Evolutionary conservation across 2,888 invertebrate genomes (phyloP), one percentile per base, ranked within the genome.

Genomic region (Desoria tigrina): DNA sequence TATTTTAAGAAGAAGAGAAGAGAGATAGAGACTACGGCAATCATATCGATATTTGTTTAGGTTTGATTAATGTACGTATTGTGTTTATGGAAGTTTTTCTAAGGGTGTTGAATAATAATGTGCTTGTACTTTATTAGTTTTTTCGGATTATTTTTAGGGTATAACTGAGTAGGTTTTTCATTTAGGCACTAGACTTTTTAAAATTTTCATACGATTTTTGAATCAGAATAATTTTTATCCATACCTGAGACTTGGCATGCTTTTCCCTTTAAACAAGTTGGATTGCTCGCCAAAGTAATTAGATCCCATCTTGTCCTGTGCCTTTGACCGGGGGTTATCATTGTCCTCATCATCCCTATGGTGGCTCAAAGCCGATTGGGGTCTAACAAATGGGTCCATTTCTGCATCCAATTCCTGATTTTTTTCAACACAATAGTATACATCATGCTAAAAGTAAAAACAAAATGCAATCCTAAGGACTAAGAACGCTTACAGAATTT

Each of bases 221-320:
- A n/a, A n/a, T n/a, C n/a, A n/a, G n/a, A n/a, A n/a, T n/a, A n/a
- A n/a, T n/a, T n/a, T n/a, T n/a, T n/a, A 39, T 55, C 23, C 24
- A 82, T 83, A 94, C 94, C 93, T 93, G 69, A 95, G 83, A 79
- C 94, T 94, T 2, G 95, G 95, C 94, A 96, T 94, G 84, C 94
- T 95, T 82, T 94, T 94, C 68, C 95, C 94, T 84, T 95, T 92
- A 68, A 92, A 89, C 58, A 94, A 84, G 81, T 90, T 92, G 60
- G 86, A 85, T n/a, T 85, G 82, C 69, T 80, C 80, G 42, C 65
- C 66, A 60, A 75, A 75, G 42, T 69, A 72, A 39, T 61, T 81
- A 79, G 76, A 81, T 78, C 71, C 85, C 83, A 57, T 83, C 78
- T 75, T 84, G 84, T 23, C 68, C 16, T 16, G 9, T 39, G 9